Base-by-base conservation (phyloP, 2,888 invertebrate genomes). In the Sycophila texana region DNA sequence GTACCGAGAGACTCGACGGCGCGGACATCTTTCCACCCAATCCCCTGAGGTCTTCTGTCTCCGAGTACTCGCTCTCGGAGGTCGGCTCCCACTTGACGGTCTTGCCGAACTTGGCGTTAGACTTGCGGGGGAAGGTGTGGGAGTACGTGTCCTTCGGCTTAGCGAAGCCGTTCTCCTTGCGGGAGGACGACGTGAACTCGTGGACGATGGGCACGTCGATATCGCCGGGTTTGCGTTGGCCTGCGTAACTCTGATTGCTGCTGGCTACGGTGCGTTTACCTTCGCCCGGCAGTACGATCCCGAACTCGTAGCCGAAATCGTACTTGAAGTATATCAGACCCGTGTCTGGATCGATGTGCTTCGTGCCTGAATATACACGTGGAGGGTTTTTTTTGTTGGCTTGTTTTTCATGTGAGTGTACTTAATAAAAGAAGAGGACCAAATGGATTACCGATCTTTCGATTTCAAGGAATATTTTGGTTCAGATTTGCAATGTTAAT, bases 321-420 rank as follows among this genome's bases (percentile, higher is more conserved):
- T 95, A 95, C 91, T 95, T 95, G 92, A 95, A 95, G 91, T 95
- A 95, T 87, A 95, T 94, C 81, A 95, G 91, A 84, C 95, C 95
- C 68, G 95, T 95, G 86, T 94, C 94, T 83, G 95, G 94, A 89
- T 95, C 95, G 87, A 95, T 93, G 90, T 94, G 94, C 91, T 95
- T 95, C 83, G 94, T 94, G 89, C 95, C 95, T 81, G 67, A 53
- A 74, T 80, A n/a, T 65, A 53, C 22, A 47, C n/a, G 53, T 30
- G 68, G 3, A 63, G 53, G 53, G 53, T 20, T 4, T 30, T 61
- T 61, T 20, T 53, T n/a, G n/a, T 16, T 55, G 12, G 39, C 13
- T 58, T 26, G 22, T 30, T 5, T 2, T 16, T 72, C 61, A 63
- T 61, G 10, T 16, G 49, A 14, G 49, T 39, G 39, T 39, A 30